These are phyloP conservation scores for Leptinotarsa rubiginosa DNA, from an alignment of 2,888 invertebrate species.

Conservation along the genomic window DNA sequence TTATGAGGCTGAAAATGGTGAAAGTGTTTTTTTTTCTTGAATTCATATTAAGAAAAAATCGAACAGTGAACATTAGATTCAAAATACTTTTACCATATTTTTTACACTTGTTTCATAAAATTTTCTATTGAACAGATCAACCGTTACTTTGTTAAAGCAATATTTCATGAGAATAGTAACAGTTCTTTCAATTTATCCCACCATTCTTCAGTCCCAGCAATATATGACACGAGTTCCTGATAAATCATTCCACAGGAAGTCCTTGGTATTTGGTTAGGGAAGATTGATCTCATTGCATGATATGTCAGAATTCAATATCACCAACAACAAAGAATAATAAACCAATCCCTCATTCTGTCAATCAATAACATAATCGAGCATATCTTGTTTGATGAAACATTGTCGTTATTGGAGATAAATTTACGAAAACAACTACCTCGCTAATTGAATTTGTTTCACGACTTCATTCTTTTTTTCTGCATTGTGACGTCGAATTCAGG, in stretches of 20 bases:
- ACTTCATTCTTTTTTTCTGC: neutral
- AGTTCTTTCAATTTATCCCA: no score
- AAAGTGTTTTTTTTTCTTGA: no score
- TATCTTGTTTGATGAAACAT: slow-evolving; percentile 16
- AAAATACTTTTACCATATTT: no score
- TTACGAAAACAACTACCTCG: slow-evolving; percentile 14
- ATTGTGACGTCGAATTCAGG: neutral
- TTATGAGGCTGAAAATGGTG: no score
- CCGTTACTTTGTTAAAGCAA: no score
- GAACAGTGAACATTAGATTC: no score
- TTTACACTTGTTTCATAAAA: no score
- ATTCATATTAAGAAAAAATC: no score
- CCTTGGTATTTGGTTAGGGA: neutral
- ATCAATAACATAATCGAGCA: slow-evolving; percentile 21
- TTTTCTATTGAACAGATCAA: no score
- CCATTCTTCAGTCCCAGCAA: no score
- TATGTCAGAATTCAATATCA: slow-evolving; percentile 14
- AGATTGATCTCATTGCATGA: neutral
- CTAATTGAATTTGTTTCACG: slow-evolving; percentile 18
- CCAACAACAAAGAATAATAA: slow-evolving; percentile 16
- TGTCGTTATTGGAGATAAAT: slow-evolving; percentile 16
- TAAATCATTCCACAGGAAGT: neutral
- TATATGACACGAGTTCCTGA: neutral
- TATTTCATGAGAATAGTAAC: no score
- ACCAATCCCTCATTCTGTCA: slow-evolving; percentile 28